Evolutionary conservation across 1,140 invertebrate species (phyloP), one percentile per base, ranked within the genome.

Genomic region (Orius insidiosus): DNA sequence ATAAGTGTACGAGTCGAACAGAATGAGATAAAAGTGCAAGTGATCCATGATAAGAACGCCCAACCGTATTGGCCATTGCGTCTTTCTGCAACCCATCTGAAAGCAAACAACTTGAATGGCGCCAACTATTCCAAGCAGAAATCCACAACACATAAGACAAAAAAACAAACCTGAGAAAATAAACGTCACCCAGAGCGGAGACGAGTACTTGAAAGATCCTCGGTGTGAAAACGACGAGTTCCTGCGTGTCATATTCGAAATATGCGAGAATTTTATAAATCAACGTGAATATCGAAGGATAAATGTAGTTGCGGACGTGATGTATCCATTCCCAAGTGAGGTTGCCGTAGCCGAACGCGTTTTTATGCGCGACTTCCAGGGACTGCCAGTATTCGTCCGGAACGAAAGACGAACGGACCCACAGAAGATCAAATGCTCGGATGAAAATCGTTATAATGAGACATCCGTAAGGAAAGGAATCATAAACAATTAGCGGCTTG

Each of bases 331-430:
- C 89, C 89, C 89, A 95, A 5, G 88, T 93, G 9, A 86, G 60
- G 54, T 84, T 74, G 44, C 89, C 89, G 69, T 89, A 90, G 60
- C 76, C 78, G 68, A 86, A 93, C 2, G 69, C 70, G 43, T 83
- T 60, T 39, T 76, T 79, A 61, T 93, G 87, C 13, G 85, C 83
- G 10, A 94, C 84, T 66, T 94, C 89, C 46, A 90, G 56, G 2
- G 81, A 85, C 61, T 93, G 88, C 85, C 86, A 94, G 56, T 87
- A 90, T 60, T 94, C 88, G 64, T 94, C 89, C 24, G 88, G 86
- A 11, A 92, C 87, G 64, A 78, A 90, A 58, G 66, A 79, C 0
- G 85, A 89, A 61, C 80, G 73, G 10, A 85, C 75, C 32, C 83
- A 44, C 53, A 77, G 74, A 5, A 83, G 71, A 0, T 78, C 78